Base-by-base conservation (phyloP, 2,888 invertebrate genomes). In the Priocnemis perturbator region DNA sequence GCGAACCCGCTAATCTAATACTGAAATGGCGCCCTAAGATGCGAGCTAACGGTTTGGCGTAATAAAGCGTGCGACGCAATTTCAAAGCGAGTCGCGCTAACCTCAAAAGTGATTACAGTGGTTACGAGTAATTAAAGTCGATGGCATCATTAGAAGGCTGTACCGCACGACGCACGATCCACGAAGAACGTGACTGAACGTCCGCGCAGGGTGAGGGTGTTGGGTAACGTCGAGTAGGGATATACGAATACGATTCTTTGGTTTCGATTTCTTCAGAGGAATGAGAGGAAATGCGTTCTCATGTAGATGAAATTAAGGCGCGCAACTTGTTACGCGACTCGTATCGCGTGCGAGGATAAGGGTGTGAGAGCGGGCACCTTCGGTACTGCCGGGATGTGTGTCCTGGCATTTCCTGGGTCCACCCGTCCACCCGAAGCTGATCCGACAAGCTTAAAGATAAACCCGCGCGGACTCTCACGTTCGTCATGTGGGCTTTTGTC, bases 21-120 rank as follows among this genome's bases (percentile, higher is more conserved):
- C 60, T 60, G 50, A 52, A 74, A 74, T 62, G 66, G 62, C 64
- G 48, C 30, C 53, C 66, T 71, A 63, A 74, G 76, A 67, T 67
- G 69, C 62, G 69, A 76, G 74, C 76, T 72, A 76, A 71, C 74
- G 56, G 69, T 71, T 66, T 21, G 63, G 37, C 45, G 68, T 67
- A 67, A 67, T 70, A 74, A 74, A 71, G 62, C 67, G 69, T 50
- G 52, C 71, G 62, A 67, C 67, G 66, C 52, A 58, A 72, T 77
- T 74, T 65, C 70, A 57, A 70, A 63, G 68, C 52, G 71, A 66
- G 62, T 58, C 70, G 65, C 66, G 65, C 69, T 68, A 69, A 69
- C 69, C 68, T 66, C 61, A 58, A 60, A 67, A 70, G 68, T 66
- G 67, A 78, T 78, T 72, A 66, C 52, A 14, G 50, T 55, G 59